These are phyloP conservation scores for Radopholus similis DNA, from an alignment of 1,140 invertebrate genomes.

Conservation along the genomic window DNA sequence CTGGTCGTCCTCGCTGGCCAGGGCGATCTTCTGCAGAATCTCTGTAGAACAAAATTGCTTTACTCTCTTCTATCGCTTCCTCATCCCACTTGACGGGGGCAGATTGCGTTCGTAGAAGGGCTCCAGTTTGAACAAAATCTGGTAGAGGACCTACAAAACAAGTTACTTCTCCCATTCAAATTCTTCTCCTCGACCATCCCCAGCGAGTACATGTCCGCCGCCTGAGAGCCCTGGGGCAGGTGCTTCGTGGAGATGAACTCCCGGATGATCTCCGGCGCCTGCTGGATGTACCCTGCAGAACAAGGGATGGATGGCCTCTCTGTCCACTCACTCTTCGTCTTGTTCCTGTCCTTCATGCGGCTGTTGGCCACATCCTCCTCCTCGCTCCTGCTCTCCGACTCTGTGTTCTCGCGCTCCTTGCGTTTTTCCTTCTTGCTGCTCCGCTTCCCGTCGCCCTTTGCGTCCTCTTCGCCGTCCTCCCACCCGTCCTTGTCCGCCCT, in stretches of 20 bases:
- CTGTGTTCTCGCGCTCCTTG: not conserved
- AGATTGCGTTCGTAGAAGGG: slow-evolving; percentile 43
- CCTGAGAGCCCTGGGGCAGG: slow-evolving; percentile 46
- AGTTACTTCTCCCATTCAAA: too few species aligned
- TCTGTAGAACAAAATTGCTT: slow-evolving; percentile 1
- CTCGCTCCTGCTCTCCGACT: not conserved
- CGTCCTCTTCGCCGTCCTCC: not conserved
- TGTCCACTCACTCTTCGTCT: not conserved
- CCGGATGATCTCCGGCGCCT: slow-evolving; percentile 58
- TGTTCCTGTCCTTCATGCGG: not conserved
- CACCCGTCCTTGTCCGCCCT: slow-evolving; percentile 2
- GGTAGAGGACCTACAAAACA: slow-evolving; percentile 56
- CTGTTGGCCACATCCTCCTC: not conserved
- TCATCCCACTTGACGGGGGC: slow-evolving; percentile 8
- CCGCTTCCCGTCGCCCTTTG: not conserved
- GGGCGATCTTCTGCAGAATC: slow-evolving; percentile 4
- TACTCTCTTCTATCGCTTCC: not conserved
- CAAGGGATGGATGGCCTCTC: too few species aligned
- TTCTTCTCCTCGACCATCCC: slow-evolving; percentile 58
- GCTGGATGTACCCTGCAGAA: slow-evolving; percentile 51
- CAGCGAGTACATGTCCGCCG: slow-evolving; percentile 51
- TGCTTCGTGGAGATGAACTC: slow-evolving; percentile 53
- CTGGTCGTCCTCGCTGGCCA: slow-evolving; percentile 56
- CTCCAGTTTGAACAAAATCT: slow-evolving; percentile 52
- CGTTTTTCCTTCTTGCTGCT: not conserved